phyloP scores from a whole-genome alignment of 2,888 invertebrate genomes.

The Atrina japonica region DNA sequence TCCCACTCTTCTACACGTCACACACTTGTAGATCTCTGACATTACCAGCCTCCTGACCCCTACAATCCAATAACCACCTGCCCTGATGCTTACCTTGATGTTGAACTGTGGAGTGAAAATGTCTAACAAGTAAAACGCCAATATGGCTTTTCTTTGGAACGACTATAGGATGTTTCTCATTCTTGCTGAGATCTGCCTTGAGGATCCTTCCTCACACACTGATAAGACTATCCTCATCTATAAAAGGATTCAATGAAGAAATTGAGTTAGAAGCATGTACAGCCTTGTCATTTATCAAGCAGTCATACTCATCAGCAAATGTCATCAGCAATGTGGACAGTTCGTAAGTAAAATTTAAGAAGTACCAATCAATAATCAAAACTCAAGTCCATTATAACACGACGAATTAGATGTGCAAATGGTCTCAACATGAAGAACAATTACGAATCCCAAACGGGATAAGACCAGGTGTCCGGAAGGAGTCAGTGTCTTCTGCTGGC shows the following conservation, averaged over 20 bases:
- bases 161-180: constrained; percentile 35
- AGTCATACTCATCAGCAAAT: constrained; percentile 24
- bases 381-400: no score
- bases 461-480: no score
- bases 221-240: constrained; percentile 41
- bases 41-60: constrained; percentile 39
- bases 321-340: constrained; percentile 35
- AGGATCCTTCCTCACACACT: constrained; percentile 42
- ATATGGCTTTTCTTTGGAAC: constrained; percentile 39
- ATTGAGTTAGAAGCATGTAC: constrained; percentile 36
- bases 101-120: constrained; percentile 39
- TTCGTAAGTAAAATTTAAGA: constrained; percentile 30
- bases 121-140: constrained; percentile 36
- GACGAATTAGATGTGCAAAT: no score
- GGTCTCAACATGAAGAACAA: no score
- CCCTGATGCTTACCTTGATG: constrained; percentile 48
- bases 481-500: no score
- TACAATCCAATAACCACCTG: constrained; percentile 48
- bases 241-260: constrained; percentile 17
- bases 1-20: constrained; percentile 28
- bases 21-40: constrained; percentile 37
- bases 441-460: no score
- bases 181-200: neutral
- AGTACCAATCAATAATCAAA: no score
- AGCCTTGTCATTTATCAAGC: neutral